These are phyloP conservation scores for Drosophila nigromelanica DNA, from an alignment of 1,140 invertebrate species.

Conservation along the genomic window DNA sequence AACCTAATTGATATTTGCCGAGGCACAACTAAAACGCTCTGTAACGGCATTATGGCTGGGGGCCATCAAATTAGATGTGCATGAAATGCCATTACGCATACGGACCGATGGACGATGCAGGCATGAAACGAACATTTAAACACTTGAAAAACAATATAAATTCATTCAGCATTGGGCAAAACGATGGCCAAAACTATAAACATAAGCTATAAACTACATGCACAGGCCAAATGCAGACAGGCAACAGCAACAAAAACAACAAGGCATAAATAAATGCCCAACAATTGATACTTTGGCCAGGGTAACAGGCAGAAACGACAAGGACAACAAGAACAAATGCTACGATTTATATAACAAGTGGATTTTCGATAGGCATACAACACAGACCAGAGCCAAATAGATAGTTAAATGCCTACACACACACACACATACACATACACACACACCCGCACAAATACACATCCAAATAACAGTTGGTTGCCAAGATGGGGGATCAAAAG, in stretches of 20 bases:
- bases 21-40: conserved; percentile 22
- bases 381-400: conserved; percentile 39
- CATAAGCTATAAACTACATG: conserved; percentile 76
- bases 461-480: conserved; percentile 17
- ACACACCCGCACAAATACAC: not conserved
- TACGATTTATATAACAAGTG: conserved; percentile 53
- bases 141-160: conserved; percentile 79
- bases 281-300: conserved; percentile 71
- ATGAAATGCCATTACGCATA: conserved; percentile 54
- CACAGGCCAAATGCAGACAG: conserved; percentile 54
- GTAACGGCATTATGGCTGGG: conserved; percentile 1
- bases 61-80: conserved; percentile 43
- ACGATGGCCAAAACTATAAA: conserved; percentile 55
- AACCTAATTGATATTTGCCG: conserved; percentile 33
- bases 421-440: conserved; percentile 18
- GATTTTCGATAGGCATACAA: conserved; percentile 3
- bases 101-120: conserved; percentile 25
- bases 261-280: conserved; percentile 75
- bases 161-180: conserved; percentile 60
- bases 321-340: conserved; percentile 63
- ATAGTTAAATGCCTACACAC: conserved; percentile 59
- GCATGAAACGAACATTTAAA: conserved; percentile 66
- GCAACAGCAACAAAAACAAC: conserved; percentile 41
- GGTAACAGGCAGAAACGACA: conserved; percentile 45
- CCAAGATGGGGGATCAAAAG: not conserved